These are phyloP conservation scores for Pristionchus mayeri DNA, from an alignment of 2,888 invertebrate species.

Conservation along the genomic window DNA sequence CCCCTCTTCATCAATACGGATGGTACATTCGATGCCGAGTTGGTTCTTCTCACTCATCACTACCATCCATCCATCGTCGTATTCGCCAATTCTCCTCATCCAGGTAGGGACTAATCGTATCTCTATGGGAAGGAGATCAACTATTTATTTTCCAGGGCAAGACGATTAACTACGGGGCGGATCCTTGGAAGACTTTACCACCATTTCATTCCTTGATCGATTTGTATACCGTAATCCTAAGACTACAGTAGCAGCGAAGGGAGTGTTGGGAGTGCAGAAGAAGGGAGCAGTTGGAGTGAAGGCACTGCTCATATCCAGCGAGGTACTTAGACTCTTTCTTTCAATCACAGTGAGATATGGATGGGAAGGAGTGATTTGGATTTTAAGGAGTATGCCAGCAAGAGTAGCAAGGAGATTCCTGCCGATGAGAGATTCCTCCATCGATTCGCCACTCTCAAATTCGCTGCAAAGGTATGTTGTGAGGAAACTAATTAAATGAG, in stretches of 20 bases:
- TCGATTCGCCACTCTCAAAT: constrained; percentile 76
- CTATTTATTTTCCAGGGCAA: constrained; percentile 55
- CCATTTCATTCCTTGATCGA: constrained; percentile 91
- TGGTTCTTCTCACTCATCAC: constrained; percentile 84
- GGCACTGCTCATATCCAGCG: constrained; percentile 62
- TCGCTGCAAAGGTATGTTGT: constrained; percentile 54
- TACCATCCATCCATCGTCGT: constrained; percentile 93
- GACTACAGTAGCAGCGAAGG: constrained; percentile 11
- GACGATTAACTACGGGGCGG: constrained; percentile 85
- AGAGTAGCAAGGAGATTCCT: constrained; percentile 82
- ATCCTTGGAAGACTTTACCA: constrained; percentile 93
- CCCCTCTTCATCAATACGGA: constrained; percentile 88
- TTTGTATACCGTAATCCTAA: constrained; percentile 84
- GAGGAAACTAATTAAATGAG: neutral
- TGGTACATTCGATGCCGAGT: constrained; percentile 84
- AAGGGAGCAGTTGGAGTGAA: constrained; percentile 58
- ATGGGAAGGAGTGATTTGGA: neutral
- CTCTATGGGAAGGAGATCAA: neutral
- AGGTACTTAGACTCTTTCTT: constrained; percentile 52
- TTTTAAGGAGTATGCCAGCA: constrained; percentile 70
- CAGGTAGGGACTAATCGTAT: constrained; percentile 77
- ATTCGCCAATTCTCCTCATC: constrained; percentile 87
- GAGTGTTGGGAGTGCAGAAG: constrained; percentile 3
- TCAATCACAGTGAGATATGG: neutral
- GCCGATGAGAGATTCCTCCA: constrained; percentile 91